A percentile compares a stretch with the other conserved stretches of the same genome.
phyloP scores from a whole-genome alignment of 92 coral and sea anemone genomes.

The Umimayanthus kanabou region DNA sequence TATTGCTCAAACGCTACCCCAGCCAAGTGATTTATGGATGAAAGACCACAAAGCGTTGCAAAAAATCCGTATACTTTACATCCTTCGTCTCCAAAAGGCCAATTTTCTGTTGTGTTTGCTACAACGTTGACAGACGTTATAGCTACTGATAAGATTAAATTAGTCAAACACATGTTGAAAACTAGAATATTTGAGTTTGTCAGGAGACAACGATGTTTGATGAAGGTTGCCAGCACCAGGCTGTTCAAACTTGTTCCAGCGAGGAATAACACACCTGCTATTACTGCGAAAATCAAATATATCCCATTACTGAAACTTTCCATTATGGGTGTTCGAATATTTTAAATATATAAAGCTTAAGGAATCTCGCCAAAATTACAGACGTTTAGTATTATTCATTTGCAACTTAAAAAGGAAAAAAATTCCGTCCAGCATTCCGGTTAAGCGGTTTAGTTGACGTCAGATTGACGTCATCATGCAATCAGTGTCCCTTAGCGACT shows the following conservation, averaged over 20 bases:
- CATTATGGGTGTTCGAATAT: not conserved
- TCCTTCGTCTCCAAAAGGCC: not conserved
- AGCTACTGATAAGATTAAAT: not conserved
- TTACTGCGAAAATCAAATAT: not conserved
- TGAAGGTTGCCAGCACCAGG: not conserved
- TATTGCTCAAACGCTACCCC: no score
- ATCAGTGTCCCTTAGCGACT: no score
- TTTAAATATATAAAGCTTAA: no score
- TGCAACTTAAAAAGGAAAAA: no score
- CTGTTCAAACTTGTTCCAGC: constrained; percentile 4
- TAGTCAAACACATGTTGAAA: not conserved
- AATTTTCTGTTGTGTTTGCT: not conserved
- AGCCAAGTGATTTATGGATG: no score
- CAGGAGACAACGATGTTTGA: not conserved
- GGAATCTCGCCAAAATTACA: no score
- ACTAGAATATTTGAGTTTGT: not conserved
- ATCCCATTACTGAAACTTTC: not conserved
- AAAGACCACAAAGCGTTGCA: not conserved
- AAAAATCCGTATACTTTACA: not conserved
- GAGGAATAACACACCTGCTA: not conserved
- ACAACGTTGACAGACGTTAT: not conserved
- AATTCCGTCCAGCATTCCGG: no score
- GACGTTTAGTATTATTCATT: no score
- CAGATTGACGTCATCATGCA: no score
- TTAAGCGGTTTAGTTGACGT: no score